Evolutionary conservation across 2,113 vertebrate species (phyloP), one percentile per base, ranked within the genome.

Genomic region (Mugil cephalus): DNA sequence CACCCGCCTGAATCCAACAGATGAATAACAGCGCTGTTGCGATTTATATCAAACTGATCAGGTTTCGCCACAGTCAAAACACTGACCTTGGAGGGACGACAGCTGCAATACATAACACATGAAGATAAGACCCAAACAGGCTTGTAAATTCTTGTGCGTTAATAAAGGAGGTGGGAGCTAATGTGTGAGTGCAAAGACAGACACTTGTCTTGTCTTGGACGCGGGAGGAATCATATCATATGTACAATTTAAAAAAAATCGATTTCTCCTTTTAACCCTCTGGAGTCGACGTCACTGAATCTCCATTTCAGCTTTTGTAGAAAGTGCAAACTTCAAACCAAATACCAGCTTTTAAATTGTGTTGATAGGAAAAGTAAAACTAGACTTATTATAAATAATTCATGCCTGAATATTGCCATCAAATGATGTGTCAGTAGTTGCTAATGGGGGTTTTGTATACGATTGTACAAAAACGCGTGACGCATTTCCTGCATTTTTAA

Each of bases 21-120:
- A 82, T 78, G 77, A 73, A 77, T 80, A 63, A 80, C 51, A 77
- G 61, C 55, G 11, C 56, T 24, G 24, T 18, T 83, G 67, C 48
- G 67, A 63, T 69, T 81, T 42, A 55, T 79, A 90, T 89, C 69
- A 85, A 84, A 88, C 68, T 38, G 55, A 80, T 91, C 68, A 14
- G 60, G 63, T 86, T 91, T 89, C 61, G 72, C 48, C 68, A 82
- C 21, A 84, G 80, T 87, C 80, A 84, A 82, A 92, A 90, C 82
- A 89, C 54, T 77, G 77, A 77, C 77, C 58, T 75, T 83, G 75
- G 55, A 85, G 50, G 66, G 64, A 61, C 24, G 13, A 70, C 85
- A 90, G 84, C 86, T 91, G 83, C 69, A 21, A 69, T 68, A 56
- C 70, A 74, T 61, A 85, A 79, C 78, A 81, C 58, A 69, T 52